Base-by-base conservation (phyloP, 2,888 invertebrate species). In the Amphipyra berbera region DNA sequence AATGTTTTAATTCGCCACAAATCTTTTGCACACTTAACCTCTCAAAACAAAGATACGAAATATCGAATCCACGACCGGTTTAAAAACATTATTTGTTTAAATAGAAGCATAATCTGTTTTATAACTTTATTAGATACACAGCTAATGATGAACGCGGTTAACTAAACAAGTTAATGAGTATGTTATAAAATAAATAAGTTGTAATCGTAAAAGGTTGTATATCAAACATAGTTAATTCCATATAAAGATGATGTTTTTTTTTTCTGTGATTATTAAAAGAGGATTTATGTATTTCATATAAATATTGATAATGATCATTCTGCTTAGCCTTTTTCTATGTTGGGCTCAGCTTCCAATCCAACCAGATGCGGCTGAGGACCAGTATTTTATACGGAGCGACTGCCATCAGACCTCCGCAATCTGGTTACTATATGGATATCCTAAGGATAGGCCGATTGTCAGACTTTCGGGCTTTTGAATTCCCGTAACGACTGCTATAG, bases 61-160 rank as follows among this genome's bases (percentile, higher is more conserved):
- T 1, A 0, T 33, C 4, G 38, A 9, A 14, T 40, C 58, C 68
- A 76, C 48, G 68, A 83, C 84, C 79, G 79, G 82, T 84, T 82
- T 37, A n/a, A 10, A 49, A 63, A 60, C 40, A 6, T 33, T 66
- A 75, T 72, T 77, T 69, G 66, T 73, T 71, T 80, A 61, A 72
- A 70, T 77, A 73, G 58, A 53, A 65, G 61, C 46, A 2, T 27
- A 63, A 72, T 72, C 35, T 53, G 42, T 75, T 82, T 79, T 76
- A 81, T 55, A 73, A 63, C 76, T 78, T 68, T 71, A 79, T 82
- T 70, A 62, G 54, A 58, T 68, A 57, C 60, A 44, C 50, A 13
- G 33, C 15, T 78, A 66, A 73, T 78, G 46, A 76, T 67, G 48
- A 35, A 38, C 44, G 33, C 64, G 58, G 57, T 71, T 68, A 73